These are phyloP conservation scores for Enteromius treurensis DNA, from an alignment of 2,797 vertebrate species.

Conservation along the genomic window DNA sequence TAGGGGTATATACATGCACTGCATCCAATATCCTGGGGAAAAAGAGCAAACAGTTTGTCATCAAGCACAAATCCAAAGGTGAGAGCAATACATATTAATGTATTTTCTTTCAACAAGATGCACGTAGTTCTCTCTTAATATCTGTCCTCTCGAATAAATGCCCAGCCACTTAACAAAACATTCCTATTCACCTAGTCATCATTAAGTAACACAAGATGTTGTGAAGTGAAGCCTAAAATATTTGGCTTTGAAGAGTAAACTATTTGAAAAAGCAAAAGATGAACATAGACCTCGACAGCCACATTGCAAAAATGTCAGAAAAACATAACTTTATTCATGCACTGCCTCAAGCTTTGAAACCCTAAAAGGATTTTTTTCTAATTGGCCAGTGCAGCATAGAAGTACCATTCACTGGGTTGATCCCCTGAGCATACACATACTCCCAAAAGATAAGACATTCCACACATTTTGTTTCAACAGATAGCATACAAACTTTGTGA, in stretches of 20 bases:
- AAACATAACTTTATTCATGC: neutral
- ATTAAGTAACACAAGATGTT: too few relatives aligned
- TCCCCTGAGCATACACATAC: neutral
- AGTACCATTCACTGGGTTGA: slow-evolving; percentile 13
- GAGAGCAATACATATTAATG: neutral
- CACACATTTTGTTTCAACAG: slow-evolving; percentile 7
- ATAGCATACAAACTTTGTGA: neutral
- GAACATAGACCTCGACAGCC: neutral
- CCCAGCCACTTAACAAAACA: too few relatives aligned
- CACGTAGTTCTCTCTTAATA: neutral
- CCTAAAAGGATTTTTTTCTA: neutral
- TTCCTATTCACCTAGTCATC: too few relatives aligned
- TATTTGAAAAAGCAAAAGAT: neutral
- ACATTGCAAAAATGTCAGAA: neutral
- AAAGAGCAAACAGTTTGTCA: slow-evolving; percentile 59
- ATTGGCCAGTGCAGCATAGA: neutral
- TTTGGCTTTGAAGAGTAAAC: neutral
- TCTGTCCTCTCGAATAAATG: too few relatives aligned
- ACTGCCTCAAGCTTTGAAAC: neutral
- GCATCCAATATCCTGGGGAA: slow-evolving; percentile 58
- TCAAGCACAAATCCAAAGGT: slow-evolving; percentile 59
- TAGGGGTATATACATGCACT: slow-evolving; percentile 50
- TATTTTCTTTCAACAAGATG: neutral
- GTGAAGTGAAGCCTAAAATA: neutral
- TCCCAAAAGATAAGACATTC: neutral